A percentile compares a stretch with the other conserved stretches of the same genome.
Evolutionary conservation across 1,140 invertebrate genomes (phyloP).

Genomic region (Elymnias hypermnestra): DNA sequence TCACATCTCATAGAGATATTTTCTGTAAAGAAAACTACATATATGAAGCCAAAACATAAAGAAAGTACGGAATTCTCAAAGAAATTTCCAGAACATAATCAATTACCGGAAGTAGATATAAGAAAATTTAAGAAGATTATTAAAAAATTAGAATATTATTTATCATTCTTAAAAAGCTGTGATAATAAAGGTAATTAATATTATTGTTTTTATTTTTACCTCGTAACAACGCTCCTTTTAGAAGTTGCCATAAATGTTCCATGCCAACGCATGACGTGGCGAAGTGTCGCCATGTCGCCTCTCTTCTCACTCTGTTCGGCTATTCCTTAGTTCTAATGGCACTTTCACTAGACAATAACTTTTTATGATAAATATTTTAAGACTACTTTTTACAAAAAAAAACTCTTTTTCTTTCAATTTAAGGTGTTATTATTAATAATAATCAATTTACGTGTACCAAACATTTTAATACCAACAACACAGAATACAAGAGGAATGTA

Average conservation of each 20-base stretch:
- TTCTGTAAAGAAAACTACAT: constrained; percentile 49
- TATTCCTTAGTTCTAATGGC: too few relatives aligned
- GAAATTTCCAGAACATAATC: constrained; percentile 75
- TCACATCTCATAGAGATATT: constrained; percentile 79
- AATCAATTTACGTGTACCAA: constrained; percentile 36
- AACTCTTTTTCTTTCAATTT: background rate
- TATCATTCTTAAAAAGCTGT: constrained; percentile 78
- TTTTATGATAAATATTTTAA: too few relatives aligned
- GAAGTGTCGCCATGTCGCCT: too few relatives aligned
- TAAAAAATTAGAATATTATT: constrained; percentile 84
- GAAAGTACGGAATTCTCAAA: constrained; percentile 65
- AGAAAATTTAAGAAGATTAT: constrained; percentile 76
- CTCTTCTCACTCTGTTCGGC: too few relatives aligned
- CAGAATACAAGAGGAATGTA: constrained; percentile 48
- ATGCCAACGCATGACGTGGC: too few relatives aligned
- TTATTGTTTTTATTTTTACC: too few relatives aligned
- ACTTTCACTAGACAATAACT: too few relatives aligned
- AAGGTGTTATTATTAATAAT: too few relatives aligned
- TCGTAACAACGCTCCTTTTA: too few relatives aligned
- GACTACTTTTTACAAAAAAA: too few relatives aligned
- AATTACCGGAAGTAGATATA: constrained; percentile 71
- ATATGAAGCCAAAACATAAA: constrained; percentile 33
- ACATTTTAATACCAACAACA: constrained; percentile 54
- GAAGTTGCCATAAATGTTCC: too few relatives aligned
- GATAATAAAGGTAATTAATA: constrained; percentile 20